Percentiles rank a stretch among this genome's conserved stretches.
Conservation (phyloP, 1,140 invertebrate genomes). For the Drosophila oshimai region DNA sequence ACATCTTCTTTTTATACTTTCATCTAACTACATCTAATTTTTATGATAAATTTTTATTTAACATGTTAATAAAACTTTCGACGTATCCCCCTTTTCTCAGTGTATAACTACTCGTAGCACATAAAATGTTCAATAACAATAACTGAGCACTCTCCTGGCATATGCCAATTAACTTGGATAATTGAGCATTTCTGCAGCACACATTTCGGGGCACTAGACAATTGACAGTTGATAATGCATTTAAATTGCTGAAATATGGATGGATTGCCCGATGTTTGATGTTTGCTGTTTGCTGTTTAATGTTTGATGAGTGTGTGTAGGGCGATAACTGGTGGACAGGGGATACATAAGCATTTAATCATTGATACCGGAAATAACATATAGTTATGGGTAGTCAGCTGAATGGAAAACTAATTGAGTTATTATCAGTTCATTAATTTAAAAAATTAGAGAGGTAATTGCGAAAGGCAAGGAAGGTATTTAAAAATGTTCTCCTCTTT, state of each 20-base stretch:
- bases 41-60: too few relatives aligned
- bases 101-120: too few relatives aligned
- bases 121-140: slow-evolving; percentile 13
- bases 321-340: not conserved
- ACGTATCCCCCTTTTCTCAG: too few relatives aligned
- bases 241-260: slow-evolving; percentile 38
- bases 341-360: slow-evolving; percentile 14
- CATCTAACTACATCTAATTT: too few relatives aligned
- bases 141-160: slow-evolving; percentile 26
- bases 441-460: not conserved
- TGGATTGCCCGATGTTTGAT: slow-evolving; percentile 4
- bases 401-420: slow-evolving; percentile 20
- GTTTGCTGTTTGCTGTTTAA: too few relatives aligned
- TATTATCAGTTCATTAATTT: slow-evolving; percentile 6
- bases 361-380: not conserved
- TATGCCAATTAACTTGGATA: slow-evolving; percentile 36
- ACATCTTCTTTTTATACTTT: too few relatives aligned
- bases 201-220: slow-evolving; percentile 11
- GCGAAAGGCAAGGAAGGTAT: not conserved
- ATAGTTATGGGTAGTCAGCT: slow-evolving; percentile 3
- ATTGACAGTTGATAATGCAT: slow-evolving; percentile 40
- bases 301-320: not conserved
- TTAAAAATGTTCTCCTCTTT: too few relatives aligned
- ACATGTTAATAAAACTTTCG: too few relatives aligned
- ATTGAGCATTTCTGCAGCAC: slow-evolving; percentile 29